Evolutionary conservation across 2,888 invertebrate species (phyloP), one percentile per base, ranked within the genome.

Genomic region (Ellobium chinense): DNA sequence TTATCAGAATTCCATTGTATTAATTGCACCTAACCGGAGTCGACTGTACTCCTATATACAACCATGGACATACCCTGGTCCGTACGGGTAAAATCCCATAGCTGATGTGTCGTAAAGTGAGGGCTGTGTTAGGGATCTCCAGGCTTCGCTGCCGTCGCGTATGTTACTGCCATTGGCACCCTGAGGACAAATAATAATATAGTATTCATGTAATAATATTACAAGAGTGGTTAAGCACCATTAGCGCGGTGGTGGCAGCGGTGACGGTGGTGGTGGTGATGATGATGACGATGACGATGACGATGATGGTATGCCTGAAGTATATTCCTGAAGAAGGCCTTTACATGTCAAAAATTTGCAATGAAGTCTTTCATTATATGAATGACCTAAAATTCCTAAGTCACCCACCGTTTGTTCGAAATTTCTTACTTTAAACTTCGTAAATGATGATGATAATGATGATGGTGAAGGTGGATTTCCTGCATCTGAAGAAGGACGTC

Each of bases 51-150:
- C n/a, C n/a, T n/a, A n/a, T n/a, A n/a, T n/a, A n/a, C n/a, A n/a
- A n/a, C n/a, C n/a, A n/a, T n/a, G n/a, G 5, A 29, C 69, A 60
- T n/a, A 69, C 75, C 75, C 60, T 0, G 69, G 72, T 4, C 83
- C 83, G 39, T 83, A 83, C 0, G 83, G 80, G 54, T 83, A 83
- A 60, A 83, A 83, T 12, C 83, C 78, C 81, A 83, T 81, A 24
- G 81, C 65, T 0, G 83, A 70, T 12, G 83, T 83, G 66, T 83
- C 83, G 75, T 83, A 83, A 12, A 83, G 80, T 1, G 83, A 80
- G 1, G 83, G 70, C 46, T 83, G 83, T 3, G 81, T 75, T 66
- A 83, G 66, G 1, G 83, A 78, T 12, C 83, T 37, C 83, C 83
- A 83, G 29, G 83, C 83, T 21, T 83, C 83, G n/a, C 78, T 76